Base-by-base conservation (phyloP, 2,888 invertebrate species). In the Phyto melanocephala region DNA sequence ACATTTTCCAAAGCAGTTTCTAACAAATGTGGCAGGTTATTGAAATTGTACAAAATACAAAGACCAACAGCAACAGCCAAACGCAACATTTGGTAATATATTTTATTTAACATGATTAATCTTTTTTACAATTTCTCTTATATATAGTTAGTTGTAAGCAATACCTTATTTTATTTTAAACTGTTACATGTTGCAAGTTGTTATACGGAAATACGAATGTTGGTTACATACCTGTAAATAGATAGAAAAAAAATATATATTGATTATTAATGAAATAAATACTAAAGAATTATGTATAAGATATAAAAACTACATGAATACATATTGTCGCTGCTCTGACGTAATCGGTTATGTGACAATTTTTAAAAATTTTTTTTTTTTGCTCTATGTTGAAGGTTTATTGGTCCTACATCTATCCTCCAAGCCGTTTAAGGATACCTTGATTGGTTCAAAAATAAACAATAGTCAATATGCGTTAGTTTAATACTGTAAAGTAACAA, bases 61-160 rank as follows among this genome's bases (percentile, higher is more conserved):
- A 3, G 4, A 72, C n/a, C 60, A 72, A 17, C 60, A 60, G 35
- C 13, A 47, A 75, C 65, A 67, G 8, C 54, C 28, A 33, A n/a
- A 54, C 1, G 3, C 22, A 54, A 52, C 40, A 50, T 62, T n/a
- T 42, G 42, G 22, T 47, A 22, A 75, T n/a, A n/a, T 75, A 67
- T 42, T 78, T 68, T 62, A 70, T 40, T 78, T 60, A 82, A 82
- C 81, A 78, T 71, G 78, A 82, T 72, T 76, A 62, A 77, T 81
- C 58, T 65, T 72, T 77, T 77, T 72, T 81, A 52, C 60, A 72
- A 71, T 60, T 67, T 75, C n/a, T n/a, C n/a, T 71, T 45, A 15
- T 10, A 60, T 40, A 62, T 28, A 58, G 52, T 76, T 52, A 50
- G 40, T 40, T 70, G 78, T 58, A 68, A 81, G 42, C 60, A 62